Percentiles rank a stretch among this genome's conserved stretches.
Conservation (phyloP, 2,113 vertebrate species). For the Poecilia latipinna region DNA sequence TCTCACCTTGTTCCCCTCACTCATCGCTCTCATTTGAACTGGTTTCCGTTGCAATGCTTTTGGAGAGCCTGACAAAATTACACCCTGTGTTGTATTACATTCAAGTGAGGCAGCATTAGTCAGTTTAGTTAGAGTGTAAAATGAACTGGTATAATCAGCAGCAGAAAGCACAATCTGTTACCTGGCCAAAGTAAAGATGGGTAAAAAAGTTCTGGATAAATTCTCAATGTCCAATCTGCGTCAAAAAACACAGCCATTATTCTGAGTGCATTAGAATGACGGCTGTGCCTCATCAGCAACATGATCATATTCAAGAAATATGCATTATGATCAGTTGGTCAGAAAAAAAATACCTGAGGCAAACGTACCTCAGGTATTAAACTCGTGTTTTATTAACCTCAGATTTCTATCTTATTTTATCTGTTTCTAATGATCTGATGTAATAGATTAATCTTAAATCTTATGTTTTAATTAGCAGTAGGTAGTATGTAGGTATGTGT, state of each 20-base stretch:
- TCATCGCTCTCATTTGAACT: conserved; percentile 39
- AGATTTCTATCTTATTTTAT: too few species aligned
- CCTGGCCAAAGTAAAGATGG: not conserved
- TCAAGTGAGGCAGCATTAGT: not conserved
- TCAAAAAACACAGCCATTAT: not conserved
- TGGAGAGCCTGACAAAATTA: not conserved
- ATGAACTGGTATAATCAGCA: not conserved
- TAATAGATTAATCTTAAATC: too few species aligned
- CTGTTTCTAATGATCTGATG: too few species aligned
- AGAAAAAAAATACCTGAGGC: too few species aligned
- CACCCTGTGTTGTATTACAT: conserved; percentile 23
- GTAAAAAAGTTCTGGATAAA: not conserved
- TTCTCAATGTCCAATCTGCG: too few species aligned
- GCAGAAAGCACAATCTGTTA: not conserved
- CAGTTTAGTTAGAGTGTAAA: conserved; percentile 1
- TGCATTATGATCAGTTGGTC: not conserved
- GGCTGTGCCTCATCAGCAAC: too few species aligned
- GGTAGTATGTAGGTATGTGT: too few species aligned
- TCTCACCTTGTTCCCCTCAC: conserved; percentile 50
- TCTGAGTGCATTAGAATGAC: too few species aligned
- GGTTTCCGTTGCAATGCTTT: conserved; percentile 29
- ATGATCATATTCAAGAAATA: not conserved
- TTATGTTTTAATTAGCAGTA: too few species aligned
- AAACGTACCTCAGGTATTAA: too few species aligned
- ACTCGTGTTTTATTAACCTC: too few species aligned